These are phyloP conservation scores for Sebastes hopkinsi DNA, from an alignment of 2,797 vertebrate genomes.

Conservation along the genomic window DNA sequence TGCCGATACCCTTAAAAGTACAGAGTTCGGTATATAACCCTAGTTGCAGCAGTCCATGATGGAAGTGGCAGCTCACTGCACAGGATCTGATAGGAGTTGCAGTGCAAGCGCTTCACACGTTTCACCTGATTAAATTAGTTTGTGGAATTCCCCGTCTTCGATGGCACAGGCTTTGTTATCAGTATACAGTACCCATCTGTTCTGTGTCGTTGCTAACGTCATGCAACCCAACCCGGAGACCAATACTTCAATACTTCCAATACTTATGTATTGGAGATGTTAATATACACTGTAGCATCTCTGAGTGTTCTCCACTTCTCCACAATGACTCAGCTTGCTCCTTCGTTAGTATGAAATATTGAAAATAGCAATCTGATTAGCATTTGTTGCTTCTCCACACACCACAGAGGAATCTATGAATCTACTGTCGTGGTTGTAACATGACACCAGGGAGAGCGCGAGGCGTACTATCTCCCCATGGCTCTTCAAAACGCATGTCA, in stretches of 20 bases:
- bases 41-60: neutral
- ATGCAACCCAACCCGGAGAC: neutral
- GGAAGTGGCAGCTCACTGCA: neutral
- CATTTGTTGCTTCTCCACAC: slow-evolving; percentile 4
- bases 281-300: neutral
- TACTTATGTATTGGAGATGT: neutral
- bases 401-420: neutral
- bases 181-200: neutral
- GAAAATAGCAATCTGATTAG: slow-evolving; percentile 23
- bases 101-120: too few relatives aligned
- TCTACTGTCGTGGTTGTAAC: neutral
- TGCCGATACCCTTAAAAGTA: too few relatives aligned
- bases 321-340: neutral
- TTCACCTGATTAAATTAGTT: neutral
- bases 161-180: neutral
- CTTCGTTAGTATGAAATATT: slow-evolving; percentile 28
- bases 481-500: neutral
- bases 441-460: slow-evolving; percentile 3
- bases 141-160: neutral
- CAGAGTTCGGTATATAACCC: too few relatives aligned
- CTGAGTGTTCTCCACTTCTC: slow-evolving; percentile 1
- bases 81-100: neutral
- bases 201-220: neutral
- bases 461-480: neutral
- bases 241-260: too few relatives aligned